Evolutionary conservation across 2,888 invertebrate species (phyloP).

Genomic region (Deilephila porcellus): DNA sequence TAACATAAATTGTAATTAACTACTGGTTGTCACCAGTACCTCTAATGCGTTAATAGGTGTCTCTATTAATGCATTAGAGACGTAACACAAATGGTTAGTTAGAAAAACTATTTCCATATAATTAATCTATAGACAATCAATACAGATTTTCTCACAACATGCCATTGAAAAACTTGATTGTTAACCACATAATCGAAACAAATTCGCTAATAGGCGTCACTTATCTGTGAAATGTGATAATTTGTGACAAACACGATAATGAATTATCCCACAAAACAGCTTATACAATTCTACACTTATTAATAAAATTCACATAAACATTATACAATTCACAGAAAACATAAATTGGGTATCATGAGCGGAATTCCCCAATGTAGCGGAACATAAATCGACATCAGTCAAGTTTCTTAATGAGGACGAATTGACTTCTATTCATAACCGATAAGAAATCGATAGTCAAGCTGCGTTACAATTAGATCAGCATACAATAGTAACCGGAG

Average conservation of each 20-base stretch:
- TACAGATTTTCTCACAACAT: slow-evolving; percentile 11
- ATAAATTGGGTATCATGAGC: background rate
- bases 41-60: no score
- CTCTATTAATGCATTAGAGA: no score
- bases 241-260: slow-evolving; percentile 25
- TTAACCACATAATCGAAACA: slow-evolving; percentile 19
- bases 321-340: background rate
- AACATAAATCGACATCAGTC: slow-evolving; percentile 4
- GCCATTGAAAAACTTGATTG: background rate
- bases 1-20: no score
- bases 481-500: slow-evolving; percentile 54
- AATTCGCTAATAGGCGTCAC: slow-evolving; percentile 24
- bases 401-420: slow-evolving; percentile 14
- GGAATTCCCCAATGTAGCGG: background rate
- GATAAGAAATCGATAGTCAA: slow-evolving; percentile 31
- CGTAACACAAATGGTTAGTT: background rate
- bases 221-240: slow-evolving; percentile 31
- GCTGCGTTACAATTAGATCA: slow-evolving; percentile 36
- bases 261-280: slow-evolving; percentile 9
- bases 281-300: background rate
- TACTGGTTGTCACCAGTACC: no score
- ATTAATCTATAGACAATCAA: background rate
- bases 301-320: background rate
- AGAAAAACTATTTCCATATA: background rate
- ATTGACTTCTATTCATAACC: slow-evolving; percentile 26